Evolutionary conservation across 2,888 invertebrate genomes (phyloP), one percentile per base, ranked within the genome.

Genomic region (Acronicta aceris): DNA sequence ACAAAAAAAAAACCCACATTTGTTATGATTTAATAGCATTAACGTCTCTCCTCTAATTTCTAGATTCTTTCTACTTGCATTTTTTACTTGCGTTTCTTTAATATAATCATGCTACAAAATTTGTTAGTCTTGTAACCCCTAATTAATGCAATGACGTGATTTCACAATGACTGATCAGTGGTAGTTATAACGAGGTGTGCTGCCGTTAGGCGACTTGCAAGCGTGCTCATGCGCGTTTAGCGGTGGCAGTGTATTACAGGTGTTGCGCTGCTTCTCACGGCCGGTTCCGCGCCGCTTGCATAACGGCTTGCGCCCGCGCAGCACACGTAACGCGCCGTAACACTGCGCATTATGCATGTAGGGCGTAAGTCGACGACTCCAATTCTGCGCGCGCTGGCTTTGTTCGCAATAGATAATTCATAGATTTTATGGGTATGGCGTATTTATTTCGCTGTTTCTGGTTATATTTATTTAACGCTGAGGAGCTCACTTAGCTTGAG

Each of bases 291-390:
- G 83, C 82, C 71, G 82, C 89, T 92, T 93, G 90, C 93, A 88
- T 91, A 93, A 93, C 88, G 85, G 84, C 82, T 72, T 81, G 80
- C 79, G 82, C 79, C 61, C 53, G 81, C 81, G 78, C 83, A 69
- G 57, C 57, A 76, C 88, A 91, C 91, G 93, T 93, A 93, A 93
- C 85, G 79, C 87, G 83, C 88, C 86, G 92, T 92, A 92, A 93
- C 87, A 87, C 80, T 81, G 78, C 83, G 81, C 84, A 90, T 91
- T 93, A 91, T 89, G 89, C 89, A 93, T 93, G 89, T 93, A 89
- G 91, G 91, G 83, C 92, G 86, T 87, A 83, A 85, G 84, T 65
- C 52, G 64, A 58, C 71, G 71, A 71, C 73, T 70, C 55, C 64
- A 49, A 62, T 65, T 63, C 41, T 30, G 40, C 47, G 42, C 58